These are phyloP conservation scores for Sander lucioperca DNA, from an alignment of 2,113 vertebrate species.

Conservation along the genomic window DNA sequence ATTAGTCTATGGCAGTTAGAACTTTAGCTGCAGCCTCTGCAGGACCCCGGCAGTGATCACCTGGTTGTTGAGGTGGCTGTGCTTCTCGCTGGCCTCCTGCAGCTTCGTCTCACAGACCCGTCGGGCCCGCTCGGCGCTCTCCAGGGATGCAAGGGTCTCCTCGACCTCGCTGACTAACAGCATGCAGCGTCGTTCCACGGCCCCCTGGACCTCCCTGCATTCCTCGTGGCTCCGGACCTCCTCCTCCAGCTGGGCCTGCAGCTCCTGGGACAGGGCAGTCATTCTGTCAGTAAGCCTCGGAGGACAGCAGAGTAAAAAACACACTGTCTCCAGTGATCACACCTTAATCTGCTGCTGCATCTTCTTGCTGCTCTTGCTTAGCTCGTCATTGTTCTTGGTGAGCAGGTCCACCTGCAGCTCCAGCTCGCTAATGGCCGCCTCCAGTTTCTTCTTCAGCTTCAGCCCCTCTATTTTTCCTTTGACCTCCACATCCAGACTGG, in stretches of 20 bases:
- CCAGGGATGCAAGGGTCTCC: conserved; percentile 73
- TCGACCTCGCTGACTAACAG: conserved; percentile 76
- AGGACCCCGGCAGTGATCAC: conserved; percentile 45
- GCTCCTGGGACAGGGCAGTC: conserved; percentile 71
- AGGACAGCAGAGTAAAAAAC: background rate
- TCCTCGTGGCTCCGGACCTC: conserved; percentile 79
- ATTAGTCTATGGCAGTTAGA: background rate
- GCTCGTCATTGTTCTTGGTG: conserved; percentile 82
- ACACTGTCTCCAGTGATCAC: background rate
- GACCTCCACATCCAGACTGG: conserved; percentile 83
- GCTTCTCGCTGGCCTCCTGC: conserved; percentile 80
- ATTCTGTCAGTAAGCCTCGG: background rate
- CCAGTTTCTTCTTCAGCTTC: conserved; percentile 86
- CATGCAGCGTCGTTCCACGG: conserved; percentile 81
- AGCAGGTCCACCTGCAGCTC: conserved; percentile 83
- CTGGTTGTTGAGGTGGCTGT: conserved; percentile 84
- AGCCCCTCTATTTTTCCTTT: conserved; percentile 79
- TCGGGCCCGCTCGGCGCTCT: conserved; percentile 80
- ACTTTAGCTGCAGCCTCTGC: background rate
- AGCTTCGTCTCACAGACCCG: conserved; percentile 81
- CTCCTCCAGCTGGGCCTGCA: conserved; percentile 86
- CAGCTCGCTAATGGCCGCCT: conserved; percentile 80
- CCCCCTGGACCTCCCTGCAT: conserved; percentile 77
- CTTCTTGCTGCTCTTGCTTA: conserved; percentile 84
- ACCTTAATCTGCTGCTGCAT: conserved; percentile 87